Conservation (phyloP, 2,888 invertebrate species). For the Eudemis profundana region DNA sequence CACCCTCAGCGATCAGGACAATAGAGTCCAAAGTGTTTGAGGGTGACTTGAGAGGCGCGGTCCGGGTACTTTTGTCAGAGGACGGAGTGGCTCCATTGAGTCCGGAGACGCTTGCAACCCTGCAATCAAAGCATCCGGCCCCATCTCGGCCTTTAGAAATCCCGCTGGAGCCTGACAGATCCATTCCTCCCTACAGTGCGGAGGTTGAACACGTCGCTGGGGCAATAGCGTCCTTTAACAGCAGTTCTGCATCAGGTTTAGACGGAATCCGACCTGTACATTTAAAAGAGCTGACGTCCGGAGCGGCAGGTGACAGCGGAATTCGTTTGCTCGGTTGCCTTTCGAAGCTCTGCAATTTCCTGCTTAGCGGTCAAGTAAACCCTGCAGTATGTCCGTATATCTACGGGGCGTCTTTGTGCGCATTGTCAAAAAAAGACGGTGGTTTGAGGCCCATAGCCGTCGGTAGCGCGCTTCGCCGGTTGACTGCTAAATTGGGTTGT, state of each 20-base stretch:
- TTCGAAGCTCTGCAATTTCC: not conserved
- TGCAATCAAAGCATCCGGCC: too few species aligned
- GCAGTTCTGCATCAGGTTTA: not conserved
- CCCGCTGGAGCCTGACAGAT: too few species aligned
- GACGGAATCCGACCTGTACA: not conserved
- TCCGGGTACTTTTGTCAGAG: too few species aligned
- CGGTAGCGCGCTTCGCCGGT: not conserved
- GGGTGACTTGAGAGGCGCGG: too few species aligned
- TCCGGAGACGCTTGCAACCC: too few species aligned
- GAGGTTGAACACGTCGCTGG: not conserved
- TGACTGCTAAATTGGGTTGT: constrained; percentile 2
- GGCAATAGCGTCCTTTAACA: not conserved
- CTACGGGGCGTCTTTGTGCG: too few species aligned
- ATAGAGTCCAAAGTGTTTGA: too few species aligned
- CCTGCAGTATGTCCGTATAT: not conserved
- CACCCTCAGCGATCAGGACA: too few species aligned
- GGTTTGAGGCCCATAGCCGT: too few species aligned
- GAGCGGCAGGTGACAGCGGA: not conserved
- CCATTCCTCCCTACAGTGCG: too few species aligned
- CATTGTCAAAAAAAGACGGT: too few species aligned
- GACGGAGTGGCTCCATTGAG: too few species aligned
- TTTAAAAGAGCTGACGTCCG: not conserved
- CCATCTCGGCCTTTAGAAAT: not conserved
- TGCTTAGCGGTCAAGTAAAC: not conserved
- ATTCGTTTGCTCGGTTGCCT: not conserved